Conservation (phyloP, 2,797 vertebrate species). For the Phrynocephalus guinanensis region DNA sequence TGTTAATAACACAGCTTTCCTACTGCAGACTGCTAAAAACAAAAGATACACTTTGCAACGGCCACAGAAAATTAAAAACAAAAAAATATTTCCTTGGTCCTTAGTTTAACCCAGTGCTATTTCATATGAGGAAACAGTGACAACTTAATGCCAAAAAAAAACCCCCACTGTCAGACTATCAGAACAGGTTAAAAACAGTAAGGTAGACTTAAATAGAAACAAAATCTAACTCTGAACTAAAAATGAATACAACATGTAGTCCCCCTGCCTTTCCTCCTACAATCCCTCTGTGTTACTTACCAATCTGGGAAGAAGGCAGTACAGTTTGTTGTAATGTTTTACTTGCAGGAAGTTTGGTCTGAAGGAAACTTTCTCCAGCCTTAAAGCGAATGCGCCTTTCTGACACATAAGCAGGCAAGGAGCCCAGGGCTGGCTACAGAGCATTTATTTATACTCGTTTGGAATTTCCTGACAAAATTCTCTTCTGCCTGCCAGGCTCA, state of each 20-base stretch:
- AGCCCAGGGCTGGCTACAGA: constrained; percentile 74
- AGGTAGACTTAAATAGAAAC: constrained; percentile 1
- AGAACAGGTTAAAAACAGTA: not conserved
- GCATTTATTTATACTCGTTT: constrained; percentile 81
- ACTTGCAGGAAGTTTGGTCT: constrained; percentile 73
- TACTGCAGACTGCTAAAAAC: not conserved
- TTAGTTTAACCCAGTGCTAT: constrained; percentile 10
- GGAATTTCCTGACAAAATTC: constrained; percentile 82
- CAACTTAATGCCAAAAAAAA: constrained; percentile 44
- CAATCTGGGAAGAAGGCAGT: constrained; percentile 55
- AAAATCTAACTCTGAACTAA: not conserved
- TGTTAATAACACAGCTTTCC: too few species aligned
- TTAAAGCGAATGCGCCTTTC: constrained; percentile 68
- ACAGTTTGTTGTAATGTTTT: constrained; percentile 5
- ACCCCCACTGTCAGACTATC: constrained; percentile 27
- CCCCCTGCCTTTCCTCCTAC: not conserved
- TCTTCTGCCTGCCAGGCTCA: constrained; percentile 63
- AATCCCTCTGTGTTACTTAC: constrained; percentile 63
- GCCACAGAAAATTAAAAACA: constrained; percentile 17
- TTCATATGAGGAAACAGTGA: not conserved
- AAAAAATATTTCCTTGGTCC: not conserved
- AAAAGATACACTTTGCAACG: constrained; percentile 11
- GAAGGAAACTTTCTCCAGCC: constrained; percentile 69
- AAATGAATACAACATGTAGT: not conserved
- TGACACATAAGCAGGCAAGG: constrained; percentile 75